Conservation (phyloP, 2,888 invertebrate species). For the Apocheima hispidaria region DNA sequence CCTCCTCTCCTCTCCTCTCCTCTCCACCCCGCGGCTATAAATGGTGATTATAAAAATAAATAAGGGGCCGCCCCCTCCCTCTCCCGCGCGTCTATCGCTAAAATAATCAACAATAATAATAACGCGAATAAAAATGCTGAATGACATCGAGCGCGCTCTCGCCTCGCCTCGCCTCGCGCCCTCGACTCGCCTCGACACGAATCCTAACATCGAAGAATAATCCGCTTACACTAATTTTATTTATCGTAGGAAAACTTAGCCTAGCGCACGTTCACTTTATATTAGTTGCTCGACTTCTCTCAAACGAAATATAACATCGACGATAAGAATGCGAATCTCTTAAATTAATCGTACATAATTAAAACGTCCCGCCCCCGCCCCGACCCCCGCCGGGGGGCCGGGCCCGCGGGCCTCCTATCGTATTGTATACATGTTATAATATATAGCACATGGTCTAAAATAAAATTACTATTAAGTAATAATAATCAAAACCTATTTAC, state of each 20-base stretch:
- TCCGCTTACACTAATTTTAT: constrained; percentile 14
- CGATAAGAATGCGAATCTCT: constrained; percentile 71
- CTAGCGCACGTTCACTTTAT: constrained; percentile 22
- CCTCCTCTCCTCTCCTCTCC: background rate
- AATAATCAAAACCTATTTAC: constrained; percentile 80
- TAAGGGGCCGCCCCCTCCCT: constrained; percentile 76
- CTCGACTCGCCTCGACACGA: constrained; percentile 24
- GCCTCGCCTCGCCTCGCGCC: constrained; percentile 40
- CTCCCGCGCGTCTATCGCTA: constrained; percentile 57
- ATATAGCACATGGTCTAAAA: constrained; percentile 84
- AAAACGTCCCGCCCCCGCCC: constrained; percentile 59
- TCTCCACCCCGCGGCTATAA: constrained; percentile 69
- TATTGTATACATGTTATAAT: constrained; percentile 56
- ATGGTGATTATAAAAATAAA: constrained; percentile 83
- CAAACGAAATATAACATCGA: constrained; percentile 32
- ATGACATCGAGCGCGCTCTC: constrained; percentile 57
- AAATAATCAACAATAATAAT: constrained; percentile 68
- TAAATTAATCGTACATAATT: constrained; percentile 65
- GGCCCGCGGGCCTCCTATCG: constrained; percentile 45
- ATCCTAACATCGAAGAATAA: constrained; percentile 1
- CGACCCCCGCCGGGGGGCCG: too few species aligned
- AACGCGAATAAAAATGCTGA: constrained; percentile 56
- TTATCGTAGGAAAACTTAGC: constrained; percentile 27
- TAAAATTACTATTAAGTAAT: constrained; percentile 83
- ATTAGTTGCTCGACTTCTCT: constrained; percentile 35